phyloP scores from a whole-genome alignment of 2,113 vertebrate genomes.

The Atrichornis clamosus region DNA sequence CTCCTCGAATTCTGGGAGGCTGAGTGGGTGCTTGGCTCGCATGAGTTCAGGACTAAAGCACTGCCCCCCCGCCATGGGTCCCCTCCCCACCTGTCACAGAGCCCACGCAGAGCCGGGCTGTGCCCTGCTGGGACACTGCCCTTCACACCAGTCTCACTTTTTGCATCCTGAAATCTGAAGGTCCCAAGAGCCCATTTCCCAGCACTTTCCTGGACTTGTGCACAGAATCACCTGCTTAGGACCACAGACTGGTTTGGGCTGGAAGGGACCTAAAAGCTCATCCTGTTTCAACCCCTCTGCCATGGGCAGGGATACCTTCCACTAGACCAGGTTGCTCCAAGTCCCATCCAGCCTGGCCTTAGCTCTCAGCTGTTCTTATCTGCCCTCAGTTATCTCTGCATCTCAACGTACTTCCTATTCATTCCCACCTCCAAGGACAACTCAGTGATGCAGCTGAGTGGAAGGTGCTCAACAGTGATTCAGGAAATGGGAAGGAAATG shows the following conservation, averaged over 20 bases:
- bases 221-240: neutral
- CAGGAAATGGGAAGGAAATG: neutral
- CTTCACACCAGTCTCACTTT: neutral
- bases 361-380: neutral
- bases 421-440: neutral
- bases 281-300: accelerated
- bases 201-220: neutral
- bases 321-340: neutral
- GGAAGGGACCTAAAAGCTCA: neutral
- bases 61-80: neutral
- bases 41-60: neutral
- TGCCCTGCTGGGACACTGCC: neutral
- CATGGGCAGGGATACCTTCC: neutral
- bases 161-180: neutral
- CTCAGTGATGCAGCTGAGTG: neutral
- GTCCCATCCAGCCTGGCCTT: neutral
- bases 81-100: neutral
- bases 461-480: neutral
- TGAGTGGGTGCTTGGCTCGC: neutral
- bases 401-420: neutral
- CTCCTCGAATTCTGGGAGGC: neutral
- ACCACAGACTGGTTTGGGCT: neutral
- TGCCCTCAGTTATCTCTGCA: neutral
- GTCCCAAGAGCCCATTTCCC: neutral
- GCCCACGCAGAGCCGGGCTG: neutral